Base-by-base conservation (phyloP, 2,113 vertebrate genomes). In the Heteronetta atricapilla region DNA sequence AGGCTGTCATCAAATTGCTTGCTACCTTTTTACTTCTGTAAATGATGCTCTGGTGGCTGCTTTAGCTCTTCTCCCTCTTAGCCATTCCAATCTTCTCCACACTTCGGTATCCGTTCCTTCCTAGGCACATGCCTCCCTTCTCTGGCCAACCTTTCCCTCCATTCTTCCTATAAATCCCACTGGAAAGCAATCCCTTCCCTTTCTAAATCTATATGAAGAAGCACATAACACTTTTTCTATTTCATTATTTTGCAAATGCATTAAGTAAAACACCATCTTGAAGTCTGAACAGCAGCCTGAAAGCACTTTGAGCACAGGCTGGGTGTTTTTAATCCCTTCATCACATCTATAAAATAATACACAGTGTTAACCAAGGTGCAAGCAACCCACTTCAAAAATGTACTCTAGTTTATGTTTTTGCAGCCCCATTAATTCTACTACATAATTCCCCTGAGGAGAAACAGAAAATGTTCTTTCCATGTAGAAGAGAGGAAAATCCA, bases 361-460 rank as follows among this genome's bases (percentile, higher is more conserved):
- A 66, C 50, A 63, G 28, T 52, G 68, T 50, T 87, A 84, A 82
- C 14, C 58, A 76, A 82, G 62, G 83, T 93, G 50, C 74, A 89
- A 79, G 86, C 29, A 78, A 63, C 80, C 77, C 69, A 40, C 86
- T 75, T 92, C 60, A 87, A 64, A 94, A 86, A 83, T 79, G 42
- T 75, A 23, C 60, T 93, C 56, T 77, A 40, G 42, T 89, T 91
- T 87, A 84, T 84, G 62, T 53, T 64, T 77, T 90, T 78, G 81
- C n/a, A 90, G 83, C 53, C 26, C 56, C 88, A 78, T 94, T 93
- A 94, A 93, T 88, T 94, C 94, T 72, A 55, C 34, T 21, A 33
- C 69, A 72, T 72, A 75, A 93, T 92, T 92, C 60, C 64, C 64
- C 83, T 0, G 1, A 93, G 86, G 80, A 90, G 77, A 89, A 93